Evolutionary conservation across 2,797 vertebrate species (phyloP), one percentile per base, ranked within the genome.

Genomic region (Syndactyla subalaris): DNA sequence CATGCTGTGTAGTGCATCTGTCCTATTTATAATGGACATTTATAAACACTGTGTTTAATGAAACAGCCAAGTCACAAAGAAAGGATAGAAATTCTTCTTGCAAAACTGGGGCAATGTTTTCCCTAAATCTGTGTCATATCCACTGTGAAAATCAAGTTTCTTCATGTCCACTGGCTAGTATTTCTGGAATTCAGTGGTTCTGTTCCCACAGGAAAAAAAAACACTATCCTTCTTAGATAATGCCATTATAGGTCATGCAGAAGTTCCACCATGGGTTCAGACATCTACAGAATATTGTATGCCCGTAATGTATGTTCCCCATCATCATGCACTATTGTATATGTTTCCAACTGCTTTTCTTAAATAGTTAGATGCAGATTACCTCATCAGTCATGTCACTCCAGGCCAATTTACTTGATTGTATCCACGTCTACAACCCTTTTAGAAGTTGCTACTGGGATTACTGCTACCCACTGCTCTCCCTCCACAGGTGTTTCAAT

Each of bases 101-200:
- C 5, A 36, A 62, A 61, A 70, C 0, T 34, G 8, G 5, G 16
- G 4, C 20, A 54, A 4, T 36, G 6, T 0, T 58, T 62, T 52
- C 32, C 6, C 17, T 58, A 41, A 45, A 24, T 58, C 76, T 85
- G 7, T 45, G 26, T 62, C 57, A 62, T 30, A 41, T 34, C 6
- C 52, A 27, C 24, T 49, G 29, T 48, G 34, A 85, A 74, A 75
- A 9, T 48, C 10, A 57, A 52, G 4, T 12, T 74, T 30, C 5
- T 81, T 5, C 15, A 81, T 70, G 6, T 52, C 19, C 19, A 7
- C 20, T 32, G 30, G 59, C 9, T 32, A 51, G 5, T 52, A 70
- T 36, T 70, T 66, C 46, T 49, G 38, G 43, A 74, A 52, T 57
- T 77, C 32, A 43, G 29, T 43, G 6, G 2, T 68, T 4, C 57